Evolutionary conservation across 1,140 invertebrate genomes (phyloP), one percentile per base, ranked within the genome.

Genomic region (Lasioglossum baleicum): DNA sequence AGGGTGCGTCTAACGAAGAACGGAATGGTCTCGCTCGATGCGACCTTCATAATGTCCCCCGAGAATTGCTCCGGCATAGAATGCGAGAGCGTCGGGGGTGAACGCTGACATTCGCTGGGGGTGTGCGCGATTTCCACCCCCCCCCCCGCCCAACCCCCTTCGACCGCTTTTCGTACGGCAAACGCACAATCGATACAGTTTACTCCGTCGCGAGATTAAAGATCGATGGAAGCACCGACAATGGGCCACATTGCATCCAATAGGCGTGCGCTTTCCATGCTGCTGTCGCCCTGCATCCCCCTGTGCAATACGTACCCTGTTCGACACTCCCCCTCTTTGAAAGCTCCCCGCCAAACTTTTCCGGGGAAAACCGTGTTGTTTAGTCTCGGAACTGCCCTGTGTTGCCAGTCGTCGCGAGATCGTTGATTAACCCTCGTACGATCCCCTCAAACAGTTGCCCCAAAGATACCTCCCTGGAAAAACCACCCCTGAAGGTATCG

Each of bases 141-240:
- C 60, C 51, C 70, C 44, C 72, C 48, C 60, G 56, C 35, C 35
- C 35, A 3, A 5, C 35, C 0, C 35, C 35, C 35, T 5, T 35
- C 35, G 35, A 35, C 35, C 35, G 35, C 35, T 35, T 35, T 35
- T 35, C 35, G 35, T 35, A 35, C 42, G 69, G 76, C 81, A 82
- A 78, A 81, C 80, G 81, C 72, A 88, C 75, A 85, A 83, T 88
- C 85, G 81, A 85, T 83, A 77, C 77, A 82, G 87, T 88, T 88
- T 79, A 85, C 82, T 71, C 35, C 48, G 58, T 31, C 68, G 63
- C 67, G 70, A 85, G 87, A 88, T 88, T 87, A 85, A 82, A 85
- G 79, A 88, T 88, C 84, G 85, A 88, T 82, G 83, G 68, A 83
- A 85, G 70, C 31, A 65, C 22, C 61, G 66, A 88, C 87, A 88